Evolutionary conservation across 2,888 invertebrate species (phyloP), one percentile per base, ranked within the genome.

Genomic region (Cephus pulcher): DNA sequence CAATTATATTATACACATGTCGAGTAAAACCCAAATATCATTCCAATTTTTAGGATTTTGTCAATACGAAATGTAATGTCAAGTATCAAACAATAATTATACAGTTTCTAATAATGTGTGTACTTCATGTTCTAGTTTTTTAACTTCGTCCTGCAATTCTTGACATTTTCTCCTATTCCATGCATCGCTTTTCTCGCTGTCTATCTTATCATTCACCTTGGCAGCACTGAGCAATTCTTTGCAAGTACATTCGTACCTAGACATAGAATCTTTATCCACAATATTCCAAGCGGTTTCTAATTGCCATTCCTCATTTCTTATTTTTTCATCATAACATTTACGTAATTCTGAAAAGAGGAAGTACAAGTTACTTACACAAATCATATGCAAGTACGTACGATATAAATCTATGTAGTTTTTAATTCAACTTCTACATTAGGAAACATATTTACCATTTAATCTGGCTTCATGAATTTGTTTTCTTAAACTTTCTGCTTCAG

Each of bases 121-220:
- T 12, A 89, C 87, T 84, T 90, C 89, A 56, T 78, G 82, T 78
- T 90, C 90, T 12, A 91, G 81, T 73, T 84, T 83, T 30, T 86
- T 80, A n/a, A 91, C 87, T 79, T 89, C 84, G 56, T 85, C 80
- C 76, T 84, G 84, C 15, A 89, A 79, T 37, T 82, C 81, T 75
- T 82, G 75, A 56, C 83, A 88, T 69, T 82, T 71, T 33, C 71
- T 30, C 9, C 32, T 33, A 30, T 33, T 71, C 71, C 33, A 32
- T 71, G 3, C 33, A 15, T 71, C 32, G 32, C 32, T 33, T 33
- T 71, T 11, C 9, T 33, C 12, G 33, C 30, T 33, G 11, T 12
- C 32, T 30, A 9, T 30, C 12, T 32, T 56, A 9, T 23, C 23
- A 23, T 40, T 40, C 15, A 40, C 15, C 6, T 40, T 6, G 40